Base-by-base conservation (phyloP, 2,797 vertebrate species). In the Naso thynnoides region DNA sequence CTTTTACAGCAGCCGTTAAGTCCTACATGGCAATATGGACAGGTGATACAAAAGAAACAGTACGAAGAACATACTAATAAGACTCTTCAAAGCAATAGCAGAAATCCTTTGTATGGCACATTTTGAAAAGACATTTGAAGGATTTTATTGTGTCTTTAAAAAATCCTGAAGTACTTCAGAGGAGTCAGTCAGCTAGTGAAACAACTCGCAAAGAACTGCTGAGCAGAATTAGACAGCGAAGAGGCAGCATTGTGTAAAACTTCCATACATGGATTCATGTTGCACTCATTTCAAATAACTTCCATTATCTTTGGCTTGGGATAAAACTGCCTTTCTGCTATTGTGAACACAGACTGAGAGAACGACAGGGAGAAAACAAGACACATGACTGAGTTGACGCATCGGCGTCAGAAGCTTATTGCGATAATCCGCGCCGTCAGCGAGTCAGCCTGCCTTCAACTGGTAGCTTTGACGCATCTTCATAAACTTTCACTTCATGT, bases 401-500 rank as follows among this genome's bases (percentile, higher is more conserved):
- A 67, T 70, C 73, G 2, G 67, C 11, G 14, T 60, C 67, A 67
- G 63, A 66, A 53, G 54, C 57, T 69, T 16, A 27, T 67, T 26
- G 74, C 27, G 60, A 72, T 71, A 50, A 77, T 77, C 54, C 73
- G 59, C 14, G 5, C 50, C 33, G 61, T 73, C 57, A 21, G 27
- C 1, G 55, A 78, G 61, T 73, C 70, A 44, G 72, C 49, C 60
- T n/a, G 55, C 33, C 60, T 86, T 70, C 61, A 63, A 36, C 14
- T 24, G 61, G 29, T 48, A 33, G 58, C 74, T 70, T 16, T 56
- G 54, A 75, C 70, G 58, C 73, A 49, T 64, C 59, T 83, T 76
- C 54, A 84, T 21, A 85, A 87, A 83, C 78, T 38, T 73, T 70
- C 56, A 84, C 85, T 75, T 68, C 24, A 4, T 67, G 78, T 54